Evolutionary conservation across 2,888 invertebrate genomes (phyloP), one percentile per base, ranked within the genome.

Genomic region (Drosophila kanekoi): DNA sequence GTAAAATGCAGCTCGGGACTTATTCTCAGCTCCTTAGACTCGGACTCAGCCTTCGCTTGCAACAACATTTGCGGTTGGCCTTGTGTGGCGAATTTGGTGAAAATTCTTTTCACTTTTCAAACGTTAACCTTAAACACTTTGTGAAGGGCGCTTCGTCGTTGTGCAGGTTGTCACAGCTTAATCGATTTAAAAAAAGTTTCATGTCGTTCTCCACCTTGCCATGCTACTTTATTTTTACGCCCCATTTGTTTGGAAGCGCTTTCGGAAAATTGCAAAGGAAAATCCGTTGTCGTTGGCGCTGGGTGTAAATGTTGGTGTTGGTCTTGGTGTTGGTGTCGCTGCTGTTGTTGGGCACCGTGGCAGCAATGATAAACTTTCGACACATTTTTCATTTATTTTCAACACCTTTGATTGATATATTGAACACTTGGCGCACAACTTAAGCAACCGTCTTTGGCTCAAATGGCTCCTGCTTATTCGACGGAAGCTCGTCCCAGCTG

Each of bases 361-460:
- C 69, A 61, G 66, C 72, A 77, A 82, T 89, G 90, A 89, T 84
- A 90, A 89, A 86, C 90, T 90, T 89, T 90, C 86, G 89, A 89
- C 89, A 90, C 89, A 84, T 89, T 89, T 89, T 90, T 87, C 90
- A 90, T 90, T 90, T 89, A 89, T 87, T 89, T 90, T 84, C 86
- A 89, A 86, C 89, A 89, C 89, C 89, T 89, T 90, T 89, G 90
- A 90, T 89, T 89, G 89, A 89, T 89, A 87, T 87, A 89, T 89
- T 86, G 87, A 89, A 86, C 81, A 86, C 79, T 85, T 85, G 83
- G 79, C 79, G 74, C 84, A 52, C 59, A 71, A 73, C 78, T 70
- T 72, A 73, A 86, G 81, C 84, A 86, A 83, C 63, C 72, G 75
- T 87, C 72, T 72, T 74, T 65, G 65, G 57, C 59, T 66, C 59